Evolutionary conservation across 2,888 invertebrate genomes (phyloP).

Genomic region (Actias luna): DNA sequence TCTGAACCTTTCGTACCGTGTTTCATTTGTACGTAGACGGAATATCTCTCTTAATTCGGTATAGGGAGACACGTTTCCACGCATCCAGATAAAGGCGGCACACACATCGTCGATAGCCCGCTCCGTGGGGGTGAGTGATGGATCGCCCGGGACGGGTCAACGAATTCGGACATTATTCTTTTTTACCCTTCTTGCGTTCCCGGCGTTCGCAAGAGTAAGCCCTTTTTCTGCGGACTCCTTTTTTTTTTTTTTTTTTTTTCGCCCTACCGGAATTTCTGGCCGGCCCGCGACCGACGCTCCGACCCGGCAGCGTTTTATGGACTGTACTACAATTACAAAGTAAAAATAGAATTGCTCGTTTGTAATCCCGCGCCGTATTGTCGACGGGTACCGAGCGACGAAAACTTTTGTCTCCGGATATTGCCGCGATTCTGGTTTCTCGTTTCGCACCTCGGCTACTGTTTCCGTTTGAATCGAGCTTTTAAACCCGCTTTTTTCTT

Average conservation of each 20-base stretch:
- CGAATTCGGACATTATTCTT: slow-evolving; percentile 83
- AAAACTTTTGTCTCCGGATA: slow-evolving; percentile 42
- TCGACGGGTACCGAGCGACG: slow-evolving; percentile 39
- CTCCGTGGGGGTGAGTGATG: slow-evolving; percentile 78
- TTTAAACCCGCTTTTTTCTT: too few relatives aligned
- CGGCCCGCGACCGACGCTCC: slow-evolving; percentile 48
- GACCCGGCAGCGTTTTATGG: slow-evolving; percentile 66
- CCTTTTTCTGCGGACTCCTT: slow-evolving; percentile 80
- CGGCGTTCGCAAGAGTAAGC: slow-evolving; percentile 77
- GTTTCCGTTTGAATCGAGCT: background rate
- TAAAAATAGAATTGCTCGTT: slow-evolving; percentile 76
- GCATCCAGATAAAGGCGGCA: slow-evolving; percentile 68
- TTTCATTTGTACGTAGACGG: slow-evolving; percentile 15
- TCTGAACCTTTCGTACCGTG: slow-evolving; percentile 1
- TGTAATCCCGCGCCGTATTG: slow-evolving; percentile 70
- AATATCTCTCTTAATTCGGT: slow-evolving; percentile 66
- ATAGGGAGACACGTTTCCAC: slow-evolving; percentile 67
- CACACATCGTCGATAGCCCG: slow-evolving; percentile 70
- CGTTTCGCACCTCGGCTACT: slow-evolving; percentile 15
- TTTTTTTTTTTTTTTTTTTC: slow-evolving; percentile 63
- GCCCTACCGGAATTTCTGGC: slow-evolving; percentile 71
- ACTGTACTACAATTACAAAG: slow-evolving; percentile 79
- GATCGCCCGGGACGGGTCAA: slow-evolving; percentile 82
- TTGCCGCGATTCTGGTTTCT: slow-evolving; percentile 32
- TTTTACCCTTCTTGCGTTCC: slow-evolving; percentile 81